Evolutionary conservation across 2,113 vertebrate genomes (phyloP).

Genomic region (Macrotus californicus): DNA sequence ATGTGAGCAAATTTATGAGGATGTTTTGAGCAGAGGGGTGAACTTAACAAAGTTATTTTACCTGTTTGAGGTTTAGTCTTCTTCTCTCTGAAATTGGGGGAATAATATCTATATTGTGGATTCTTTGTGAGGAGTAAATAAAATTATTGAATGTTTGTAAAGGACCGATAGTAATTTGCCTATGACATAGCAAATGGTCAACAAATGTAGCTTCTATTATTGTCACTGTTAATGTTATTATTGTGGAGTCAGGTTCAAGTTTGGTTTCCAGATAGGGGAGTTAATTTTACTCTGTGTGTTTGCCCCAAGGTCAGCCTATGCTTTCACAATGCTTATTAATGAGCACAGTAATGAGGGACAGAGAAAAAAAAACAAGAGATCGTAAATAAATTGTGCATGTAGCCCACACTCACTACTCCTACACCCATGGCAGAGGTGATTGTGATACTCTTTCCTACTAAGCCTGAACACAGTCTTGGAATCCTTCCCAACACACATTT

Average conservation of each 20-base stretch:
- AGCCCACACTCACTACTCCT: neutral
- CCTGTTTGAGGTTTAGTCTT: neutral
- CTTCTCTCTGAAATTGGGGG: neutral
- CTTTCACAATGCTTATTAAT: constrained; percentile 2
- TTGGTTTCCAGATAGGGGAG: neutral
- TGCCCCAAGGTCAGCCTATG: neutral
- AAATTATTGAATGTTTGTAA: neutral
- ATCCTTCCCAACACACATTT: neutral
- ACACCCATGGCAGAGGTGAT: neutral
- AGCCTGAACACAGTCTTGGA: neutral
- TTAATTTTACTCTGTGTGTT: neutral
- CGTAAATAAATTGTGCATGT: neutral
- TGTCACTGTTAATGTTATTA: neutral
- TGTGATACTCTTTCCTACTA: neutral
- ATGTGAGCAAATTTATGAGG: neutral
- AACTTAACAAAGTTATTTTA: neutral
- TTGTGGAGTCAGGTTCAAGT: constrained; percentile 3
- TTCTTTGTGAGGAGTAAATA: neutral
- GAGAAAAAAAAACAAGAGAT: neutral
- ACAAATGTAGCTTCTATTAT: neutral
- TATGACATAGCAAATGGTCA: neutral
- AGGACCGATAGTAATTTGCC: neutral
- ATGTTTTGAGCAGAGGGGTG: neutral
- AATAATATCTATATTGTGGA: neutral
- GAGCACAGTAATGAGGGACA: neutral